These are phyloP conservation scores for Labia minor DNA, from an alignment of 2,888 invertebrate species.

Conservation along the genomic window DNA sequence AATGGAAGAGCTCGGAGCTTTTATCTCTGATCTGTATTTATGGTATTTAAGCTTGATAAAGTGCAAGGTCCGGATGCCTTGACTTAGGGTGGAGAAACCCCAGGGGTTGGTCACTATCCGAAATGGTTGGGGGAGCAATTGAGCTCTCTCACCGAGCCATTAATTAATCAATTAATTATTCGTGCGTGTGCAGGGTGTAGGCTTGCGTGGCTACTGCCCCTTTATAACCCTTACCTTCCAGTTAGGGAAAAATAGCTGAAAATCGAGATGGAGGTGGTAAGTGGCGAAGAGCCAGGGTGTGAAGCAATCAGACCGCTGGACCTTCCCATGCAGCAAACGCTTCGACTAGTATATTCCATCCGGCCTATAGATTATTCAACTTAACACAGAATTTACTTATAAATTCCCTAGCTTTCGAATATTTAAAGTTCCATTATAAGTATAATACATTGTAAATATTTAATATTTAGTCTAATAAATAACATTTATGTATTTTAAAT, in stretches of 20 bases:
- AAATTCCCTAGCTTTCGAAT: too few species aligned
- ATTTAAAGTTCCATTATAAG: too few species aligned
- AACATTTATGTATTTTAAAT: too few species aligned
- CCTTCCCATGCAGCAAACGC: too few species aligned
- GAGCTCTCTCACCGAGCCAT: slow-evolving; percentile 13
- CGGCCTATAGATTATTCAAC: too few species aligned
- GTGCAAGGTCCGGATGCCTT: neutral
- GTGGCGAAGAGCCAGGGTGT: neutral
- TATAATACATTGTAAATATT: too few species aligned
- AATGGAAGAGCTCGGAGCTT: neutral
- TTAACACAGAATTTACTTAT: too few species aligned
- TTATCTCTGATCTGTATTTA: slow-evolving; percentile 13
- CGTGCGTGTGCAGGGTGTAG: neutral
- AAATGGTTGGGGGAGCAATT: neutral
- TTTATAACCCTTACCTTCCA: neutral
- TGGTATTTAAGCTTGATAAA: slow-evolving; percentile 13
- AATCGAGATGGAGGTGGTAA: neutral
- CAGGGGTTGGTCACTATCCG: neutral
- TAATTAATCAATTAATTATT: slow-evolving; percentile 13
- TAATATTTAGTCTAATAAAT: too few species aligned
- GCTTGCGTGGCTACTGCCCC: neutral
- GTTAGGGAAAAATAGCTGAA: neutral
- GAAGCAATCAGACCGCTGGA: neutral
- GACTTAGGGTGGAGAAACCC: neutral
- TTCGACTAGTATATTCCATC: too few species aligned